Evolutionary conservation across 2,888 invertebrate species (phyloP).

Genomic region (Macrophya annulata): DNA sequence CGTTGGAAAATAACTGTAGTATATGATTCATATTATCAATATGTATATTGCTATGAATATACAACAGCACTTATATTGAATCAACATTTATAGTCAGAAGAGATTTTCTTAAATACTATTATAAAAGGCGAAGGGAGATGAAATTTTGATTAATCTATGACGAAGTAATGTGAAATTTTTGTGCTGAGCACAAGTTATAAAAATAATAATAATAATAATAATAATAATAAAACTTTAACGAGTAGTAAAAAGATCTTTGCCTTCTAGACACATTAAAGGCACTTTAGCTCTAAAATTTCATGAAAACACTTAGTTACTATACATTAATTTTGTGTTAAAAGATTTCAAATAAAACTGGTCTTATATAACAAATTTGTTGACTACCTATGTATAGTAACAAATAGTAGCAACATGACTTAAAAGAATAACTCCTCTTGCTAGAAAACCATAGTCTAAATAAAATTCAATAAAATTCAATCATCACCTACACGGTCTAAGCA

Average conservation of each 20-base stretch:
- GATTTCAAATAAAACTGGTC: constrained; percentile 50
- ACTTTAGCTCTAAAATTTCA: constrained; percentile 61
- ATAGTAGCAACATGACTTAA: constrained; percentile 59
- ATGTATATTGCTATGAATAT: neutral
- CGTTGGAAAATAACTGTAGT: neutral
- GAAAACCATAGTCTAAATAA: constrained; percentile 51
- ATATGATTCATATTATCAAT: neutral
- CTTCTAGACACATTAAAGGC: constrained; percentile 61
- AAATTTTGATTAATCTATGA: constrained; percentile 22
- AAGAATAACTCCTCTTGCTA: constrained; percentile 48
- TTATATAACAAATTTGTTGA: constrained; percentile 37
- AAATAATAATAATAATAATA: neutral
- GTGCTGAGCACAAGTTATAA: constrained; percentile 31
- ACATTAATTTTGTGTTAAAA: constrained; percentile 59
- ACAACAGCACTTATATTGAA: neutral
- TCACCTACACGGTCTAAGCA: constrained; percentile 67
- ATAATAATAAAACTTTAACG: constrained; percentile 16
- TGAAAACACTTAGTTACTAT: constrained; percentile 48
- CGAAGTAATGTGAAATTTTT: neutral
- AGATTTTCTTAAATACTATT: neutral
- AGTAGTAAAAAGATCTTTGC: constrained; percentile 30
- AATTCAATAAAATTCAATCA: constrained; percentile 57
- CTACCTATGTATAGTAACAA: constrained; percentile 52
- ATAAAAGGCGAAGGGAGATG: neutral
- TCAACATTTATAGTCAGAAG: neutral